phyloP scores from a whole-genome alignment of 37 sponge, comb jelly and placozoan genomes.

The Beroe forskalii region DNA sequence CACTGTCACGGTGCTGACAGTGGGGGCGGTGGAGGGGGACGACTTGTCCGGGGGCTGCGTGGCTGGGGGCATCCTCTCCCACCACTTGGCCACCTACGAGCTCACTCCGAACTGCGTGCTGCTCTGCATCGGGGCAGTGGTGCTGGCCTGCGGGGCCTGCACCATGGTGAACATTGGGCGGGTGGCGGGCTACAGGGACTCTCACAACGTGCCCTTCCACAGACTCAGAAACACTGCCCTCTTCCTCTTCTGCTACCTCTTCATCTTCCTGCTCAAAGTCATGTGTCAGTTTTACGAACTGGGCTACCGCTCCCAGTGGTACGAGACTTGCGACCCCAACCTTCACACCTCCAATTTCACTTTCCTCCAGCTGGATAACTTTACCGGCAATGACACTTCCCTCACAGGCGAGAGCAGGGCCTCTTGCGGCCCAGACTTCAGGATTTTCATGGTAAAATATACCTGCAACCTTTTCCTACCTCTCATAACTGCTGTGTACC shows the following conservation, averaged over 20 bases:
- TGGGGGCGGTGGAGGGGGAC: constrained; percentile 39
- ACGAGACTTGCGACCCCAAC: constrained; percentile 20
- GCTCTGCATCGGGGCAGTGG: background rate
- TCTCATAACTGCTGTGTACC: background rate
- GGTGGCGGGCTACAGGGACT: background rate
- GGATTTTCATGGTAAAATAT: constrained; percentile 10
- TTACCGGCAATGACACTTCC: background rate
- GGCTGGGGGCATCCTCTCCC: constrained; percentile 5
- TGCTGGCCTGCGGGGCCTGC: constrained; percentile 2
- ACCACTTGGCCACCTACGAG: constrained; percentile 36
- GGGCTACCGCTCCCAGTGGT: constrained; percentile 13
- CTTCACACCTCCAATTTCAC: background rate
- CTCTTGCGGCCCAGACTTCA: background rate
- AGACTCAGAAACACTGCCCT: constrained; percentile 19
- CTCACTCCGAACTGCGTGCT: constrained; percentile 39
- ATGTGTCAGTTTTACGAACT: constrained; percentile 42
- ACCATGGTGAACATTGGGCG: background rate
- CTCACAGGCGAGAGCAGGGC: background rate
- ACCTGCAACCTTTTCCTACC: constrained; percentile 16
- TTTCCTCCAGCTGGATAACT: background rate
- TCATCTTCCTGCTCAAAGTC: background rate
- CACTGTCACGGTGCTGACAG: constrained; percentile 9
- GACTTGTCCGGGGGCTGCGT: constrained; percentile 18
- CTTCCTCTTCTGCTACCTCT: background rate
- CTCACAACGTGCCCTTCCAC: background rate